phyloP scores from a whole-genome alignment of 2,113 vertebrate genomes.

The Choloepus hoffmanni region DNA sequence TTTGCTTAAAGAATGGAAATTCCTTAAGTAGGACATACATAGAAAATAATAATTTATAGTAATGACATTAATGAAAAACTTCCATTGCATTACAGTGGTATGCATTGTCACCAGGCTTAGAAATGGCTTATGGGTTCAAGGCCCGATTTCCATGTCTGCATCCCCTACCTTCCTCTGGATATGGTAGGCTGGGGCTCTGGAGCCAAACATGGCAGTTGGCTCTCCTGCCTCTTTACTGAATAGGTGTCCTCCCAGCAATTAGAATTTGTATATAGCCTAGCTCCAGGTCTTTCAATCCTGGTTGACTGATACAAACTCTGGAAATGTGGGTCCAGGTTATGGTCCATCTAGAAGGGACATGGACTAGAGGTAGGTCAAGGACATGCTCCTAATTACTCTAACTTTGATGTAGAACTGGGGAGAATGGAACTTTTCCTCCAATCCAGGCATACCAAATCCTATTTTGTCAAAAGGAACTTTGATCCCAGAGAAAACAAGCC shows the following conservation, averaged over 20 bases:
- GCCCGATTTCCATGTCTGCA: background rate
- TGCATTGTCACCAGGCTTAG: background rate
- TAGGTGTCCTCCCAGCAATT: background rate
- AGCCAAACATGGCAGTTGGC: background rate
- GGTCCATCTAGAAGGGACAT: background rate
- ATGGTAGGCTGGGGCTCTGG: background rate
- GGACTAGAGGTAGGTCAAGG: background rate
- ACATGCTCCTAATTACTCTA: background rate
- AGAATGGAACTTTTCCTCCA: slow-evolving; percentile 11
- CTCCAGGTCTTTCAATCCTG: background rate
- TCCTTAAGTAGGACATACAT: background rate
- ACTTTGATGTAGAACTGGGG: background rate
- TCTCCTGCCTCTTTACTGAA: background rate
- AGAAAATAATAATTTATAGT: background rate
- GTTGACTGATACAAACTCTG: background rate
- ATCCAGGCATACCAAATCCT: background rate
- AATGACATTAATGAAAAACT: background rate
- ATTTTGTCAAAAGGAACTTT: background rate
- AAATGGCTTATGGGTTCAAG: background rate
- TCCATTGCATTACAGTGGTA: background rate
- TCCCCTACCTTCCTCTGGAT: background rate
- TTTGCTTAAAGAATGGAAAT: slow-evolving; percentile 56
- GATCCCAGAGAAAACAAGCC: background rate
- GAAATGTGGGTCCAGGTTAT: background rate
- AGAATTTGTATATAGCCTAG: background rate